Base-by-base conservation (phyloP, 2,888 invertebrate genomes). In the Plagiodera versicolora region DNA sequence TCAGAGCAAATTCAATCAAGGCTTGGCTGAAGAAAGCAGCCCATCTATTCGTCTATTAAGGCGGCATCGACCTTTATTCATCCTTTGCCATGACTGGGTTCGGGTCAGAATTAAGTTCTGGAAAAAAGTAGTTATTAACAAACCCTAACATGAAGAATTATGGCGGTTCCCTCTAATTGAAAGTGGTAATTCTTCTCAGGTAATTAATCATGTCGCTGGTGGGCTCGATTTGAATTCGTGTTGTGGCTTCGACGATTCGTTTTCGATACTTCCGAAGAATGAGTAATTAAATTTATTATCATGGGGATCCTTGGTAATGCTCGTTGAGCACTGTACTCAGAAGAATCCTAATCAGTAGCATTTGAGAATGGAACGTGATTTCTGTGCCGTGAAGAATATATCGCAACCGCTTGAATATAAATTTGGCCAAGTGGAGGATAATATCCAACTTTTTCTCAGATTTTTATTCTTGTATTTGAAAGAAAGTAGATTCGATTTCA, bases 41-140 rank as follows among this genome's bases (percentile, higher is more conserved):
- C 32, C 32, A 11, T 32, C 32, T 32, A 11, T 14, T 39, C 39
- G 39, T 10, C n/a, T 14, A 24, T 24, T 14, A 14, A 39, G 14
- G 14, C 39, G 39, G n/a, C 39, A 14, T 14, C n/a, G 39, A 39
- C 14, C 14, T 39, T 47, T 46, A 18, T 1, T 14, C 39, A n/a
- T 19, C 39, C 47, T 59, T 59, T 50, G n/a, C n/a, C 17, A 59
- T 59, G 18, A 46, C 44, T 20, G 54, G 28, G 53, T 53, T 56
- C 53, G 56, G 49, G 47, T 11, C 32, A 44, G 44, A 57, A 61
- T 61, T 56, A 52, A 61, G 51, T 56, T 32, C 44, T 53, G 32
- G 48, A 18, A 57, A 61, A 61, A 57, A 54, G 57, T 61, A 49
- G 60, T 58, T 52, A 64, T 61, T 61, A 64, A 61, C 60, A 61